phyloP scores from a whole-genome alignment of 2,888 invertebrate species.

The Zele albiditarsus region DNA sequence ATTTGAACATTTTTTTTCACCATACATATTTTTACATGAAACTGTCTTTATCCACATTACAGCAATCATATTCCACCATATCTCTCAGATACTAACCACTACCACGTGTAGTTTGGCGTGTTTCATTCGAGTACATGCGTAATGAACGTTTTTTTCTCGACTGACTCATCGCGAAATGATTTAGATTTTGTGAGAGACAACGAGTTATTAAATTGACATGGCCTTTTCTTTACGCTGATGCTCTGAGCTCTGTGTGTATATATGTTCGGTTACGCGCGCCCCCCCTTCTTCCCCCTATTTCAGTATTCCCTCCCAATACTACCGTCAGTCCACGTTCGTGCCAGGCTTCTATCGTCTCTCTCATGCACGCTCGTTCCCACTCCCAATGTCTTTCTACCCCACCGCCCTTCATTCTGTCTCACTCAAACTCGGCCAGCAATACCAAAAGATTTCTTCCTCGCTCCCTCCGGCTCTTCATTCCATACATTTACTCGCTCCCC shows the following conservation, averaged over 20 bases:
- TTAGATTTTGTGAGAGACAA: neutral
- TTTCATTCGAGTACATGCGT: neutral
- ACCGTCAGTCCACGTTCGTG: slow-evolving; percentile 22
- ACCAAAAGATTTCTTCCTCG: neutral
- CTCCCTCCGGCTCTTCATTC: neutral
- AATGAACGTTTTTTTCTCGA: neutral
- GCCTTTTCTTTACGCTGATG: neutral
- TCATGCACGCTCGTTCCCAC: too few relatives aligned
- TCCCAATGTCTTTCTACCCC: too few relatives aligned
- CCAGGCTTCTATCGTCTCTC: slow-evolving; percentile 26
- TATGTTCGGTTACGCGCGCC: neutral
- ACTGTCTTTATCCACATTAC: too few relatives aligned
- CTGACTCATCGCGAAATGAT: neutral
- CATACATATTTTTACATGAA: too few relatives aligned
- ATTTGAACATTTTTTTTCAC: too few relatives aligned
- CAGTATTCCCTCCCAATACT: neutral
- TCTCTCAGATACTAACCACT: neutral
- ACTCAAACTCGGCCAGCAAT: too few relatives aligned
- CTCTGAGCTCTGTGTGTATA: neutral
- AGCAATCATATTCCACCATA: too few relatives aligned
- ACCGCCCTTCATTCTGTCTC: too few relatives aligned
- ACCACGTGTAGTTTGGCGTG: neutral
- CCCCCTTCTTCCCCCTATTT: neutral
- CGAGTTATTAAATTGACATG: slow-evolving; percentile 3
- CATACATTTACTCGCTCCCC: slow-evolving; percentile 16